phyloP scores from a whole-genome alignment of 2,113 vertebrate species.

The Laticauda laticaudata region DNA sequence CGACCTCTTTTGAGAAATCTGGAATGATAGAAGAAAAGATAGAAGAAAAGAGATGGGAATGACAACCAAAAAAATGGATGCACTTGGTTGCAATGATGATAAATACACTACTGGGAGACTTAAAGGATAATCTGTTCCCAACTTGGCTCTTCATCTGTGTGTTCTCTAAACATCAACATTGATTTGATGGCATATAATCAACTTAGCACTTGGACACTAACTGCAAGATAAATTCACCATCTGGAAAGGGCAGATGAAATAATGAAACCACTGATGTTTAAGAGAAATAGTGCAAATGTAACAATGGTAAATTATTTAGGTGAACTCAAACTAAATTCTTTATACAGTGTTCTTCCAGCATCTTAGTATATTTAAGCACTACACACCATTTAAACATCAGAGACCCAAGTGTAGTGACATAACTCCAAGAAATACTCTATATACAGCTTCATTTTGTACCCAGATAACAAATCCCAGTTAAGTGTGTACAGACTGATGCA shows the following conservation, averaged over 20 bases:
- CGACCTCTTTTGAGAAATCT: background rate
- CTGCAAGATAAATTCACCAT: background rate
- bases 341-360: background rate
- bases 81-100: background rate
- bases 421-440: background rate
- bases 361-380: background rate
- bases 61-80: background rate
- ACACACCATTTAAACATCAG: background rate
- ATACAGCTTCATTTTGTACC: background rate
- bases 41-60: background rate
- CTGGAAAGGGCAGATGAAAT: background rate
- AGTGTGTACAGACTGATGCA: background rate
- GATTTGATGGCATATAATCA: background rate
- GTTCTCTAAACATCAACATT: background rate
- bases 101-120: background rate
- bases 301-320: background rate
- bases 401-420: constrained; percentile 8
- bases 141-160: background rate
- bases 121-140: no score
- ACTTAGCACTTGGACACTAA: background rate
- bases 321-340: background rate
- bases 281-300: background rate
- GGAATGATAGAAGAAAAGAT: background rate
- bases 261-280: background rate
- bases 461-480: no score